Base-by-base conservation (phyloP, 2,797 vertebrate genomes). In the Centroberyx gerrardi region DNA sequence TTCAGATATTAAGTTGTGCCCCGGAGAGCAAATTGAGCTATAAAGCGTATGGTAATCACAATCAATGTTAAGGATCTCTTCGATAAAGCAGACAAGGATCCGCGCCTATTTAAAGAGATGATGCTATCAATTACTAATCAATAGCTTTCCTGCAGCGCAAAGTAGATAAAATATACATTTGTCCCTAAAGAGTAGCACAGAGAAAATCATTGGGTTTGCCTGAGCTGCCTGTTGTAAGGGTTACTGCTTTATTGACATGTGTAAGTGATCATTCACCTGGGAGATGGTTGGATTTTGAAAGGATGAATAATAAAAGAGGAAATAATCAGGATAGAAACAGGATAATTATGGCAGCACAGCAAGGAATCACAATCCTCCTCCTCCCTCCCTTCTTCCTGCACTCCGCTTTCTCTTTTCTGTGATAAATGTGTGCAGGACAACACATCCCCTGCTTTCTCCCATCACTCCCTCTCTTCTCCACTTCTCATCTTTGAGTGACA, bases 401-500 rank as follows among this genome's bases (percentile, higher is more conserved):
- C 8, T 44, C 9, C 52, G 15, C 8, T 53, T 48, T 63, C 17
- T 14, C 31, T 46, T 17, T 15, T 9, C 22, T 8, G 7, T 40
- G 38, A 9, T 40, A 2, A 40, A 40, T 40, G 38, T 40, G 15
- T 58, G 28, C 60, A 28, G 22, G 15, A 18, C 29, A 63, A n/a
- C n/a, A 29, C 29, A 62, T 74, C 40, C 61, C 15, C 5, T 53
- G 5, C 33, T 53, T 28, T 62, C 29, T 76, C 81, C 80, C 51
- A 18, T 84, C 66, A 28, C 31, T 48, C 28, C 5, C 44, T 55
- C 76, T 68, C 56, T 73, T 51, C 67, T 75, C 60, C 53, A 31
- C 52, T 68, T 76, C 72, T 68, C 60, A 74, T 79, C 62, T 88
- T 87, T 94, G 92, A 94, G 91, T 94, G 93, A 94, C 94, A 94